Conservation (phyloP, 2,113 vertebrate genomes). For the Fukomys damarensis region DNA sequence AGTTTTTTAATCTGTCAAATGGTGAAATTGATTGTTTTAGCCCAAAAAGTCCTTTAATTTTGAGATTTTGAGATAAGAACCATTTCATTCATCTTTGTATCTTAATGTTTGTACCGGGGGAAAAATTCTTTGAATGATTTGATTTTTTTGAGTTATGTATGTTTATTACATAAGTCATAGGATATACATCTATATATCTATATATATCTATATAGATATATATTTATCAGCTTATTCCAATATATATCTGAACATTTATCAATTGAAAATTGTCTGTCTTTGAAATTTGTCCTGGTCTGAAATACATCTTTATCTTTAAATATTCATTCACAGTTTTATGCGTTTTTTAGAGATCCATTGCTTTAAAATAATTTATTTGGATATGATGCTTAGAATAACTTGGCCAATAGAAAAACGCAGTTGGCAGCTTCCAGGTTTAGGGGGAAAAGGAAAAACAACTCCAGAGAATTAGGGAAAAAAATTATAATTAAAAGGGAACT, state of each 20-base stretch:
- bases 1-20: not conserved
- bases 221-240: not conserved
- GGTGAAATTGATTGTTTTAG: not conserved
- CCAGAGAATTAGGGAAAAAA: slow-evolving; percentile 50
- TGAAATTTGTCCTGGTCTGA: slow-evolving; percentile 15
- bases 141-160: not conserved
- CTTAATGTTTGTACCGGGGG: not conserved
- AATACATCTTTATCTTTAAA: slow-evolving; percentile 55
- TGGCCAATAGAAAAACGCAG: slow-evolving; percentile 36
- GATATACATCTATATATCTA: not conserved
- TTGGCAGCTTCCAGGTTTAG: slow-evolving; percentile 42
- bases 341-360: slow-evolving; percentile 40
- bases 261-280: slow-evolving; percentile 17
- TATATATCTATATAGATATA: not conserved
- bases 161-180: not conserved
- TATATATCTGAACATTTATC: not conserved
- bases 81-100: slow-evolving; percentile 3
- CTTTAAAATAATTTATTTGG: slow-evolving; percentile 49
- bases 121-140: not conserved
- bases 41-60: not conserved
- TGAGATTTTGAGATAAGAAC: not conserved
- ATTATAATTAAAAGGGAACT: slow-evolving; percentile 53
- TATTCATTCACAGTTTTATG: not conserved
- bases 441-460: not conserved
- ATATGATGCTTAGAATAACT: slow-evolving; percentile 56